Percentiles rank a stretch among this genome's conserved stretches.
Conservation (phyloP, 2,888 invertebrate species). For the Chironomus riparius region DNA sequence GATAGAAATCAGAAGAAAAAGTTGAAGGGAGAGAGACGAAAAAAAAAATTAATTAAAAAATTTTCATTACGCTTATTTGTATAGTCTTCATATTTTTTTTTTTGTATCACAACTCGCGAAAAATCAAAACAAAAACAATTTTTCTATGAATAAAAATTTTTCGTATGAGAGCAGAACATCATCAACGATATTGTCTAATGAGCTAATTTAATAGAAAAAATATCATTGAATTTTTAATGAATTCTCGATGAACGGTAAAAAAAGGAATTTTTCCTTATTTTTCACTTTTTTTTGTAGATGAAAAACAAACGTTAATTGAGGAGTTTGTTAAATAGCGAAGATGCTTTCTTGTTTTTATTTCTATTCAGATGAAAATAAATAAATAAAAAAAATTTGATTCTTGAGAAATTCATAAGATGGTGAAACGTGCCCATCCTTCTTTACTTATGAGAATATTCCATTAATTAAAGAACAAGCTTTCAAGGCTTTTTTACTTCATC, state of each 20-base stretch:
- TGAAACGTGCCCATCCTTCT: no score
- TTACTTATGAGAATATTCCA: no score
- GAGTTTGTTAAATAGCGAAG: background rate
- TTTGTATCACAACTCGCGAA: background rate
- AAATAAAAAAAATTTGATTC: background rate
- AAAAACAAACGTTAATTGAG: background rate
- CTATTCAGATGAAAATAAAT: background rate
- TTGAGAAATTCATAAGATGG: background rate
- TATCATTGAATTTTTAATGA: slow-evolving; percentile 5
- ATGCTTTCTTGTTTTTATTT: background rate
- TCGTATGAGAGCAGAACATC: background rate
- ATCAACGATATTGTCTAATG: slow-evolving; percentile 12
- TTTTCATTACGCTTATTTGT: background rate
- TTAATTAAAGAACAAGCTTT: no score
- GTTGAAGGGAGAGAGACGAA: background rate
- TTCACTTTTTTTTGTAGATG: background rate
- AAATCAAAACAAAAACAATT: background rate
- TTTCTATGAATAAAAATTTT: background rate
- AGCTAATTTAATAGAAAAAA: slow-evolving; percentile 10
- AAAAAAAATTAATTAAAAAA: background rate
- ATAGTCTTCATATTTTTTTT: background rate
- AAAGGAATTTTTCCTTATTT: background rate
- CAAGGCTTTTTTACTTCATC: no score
- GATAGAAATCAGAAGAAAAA: background rate
- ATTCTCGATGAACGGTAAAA: background rate